Percentiles rank a stretch among this genome's conserved stretches.
These are phyloP conservation scores for Phengaris alcon DNA, from an alignment of 2,888 invertebrate species.

Conservation along the genomic window DNA sequence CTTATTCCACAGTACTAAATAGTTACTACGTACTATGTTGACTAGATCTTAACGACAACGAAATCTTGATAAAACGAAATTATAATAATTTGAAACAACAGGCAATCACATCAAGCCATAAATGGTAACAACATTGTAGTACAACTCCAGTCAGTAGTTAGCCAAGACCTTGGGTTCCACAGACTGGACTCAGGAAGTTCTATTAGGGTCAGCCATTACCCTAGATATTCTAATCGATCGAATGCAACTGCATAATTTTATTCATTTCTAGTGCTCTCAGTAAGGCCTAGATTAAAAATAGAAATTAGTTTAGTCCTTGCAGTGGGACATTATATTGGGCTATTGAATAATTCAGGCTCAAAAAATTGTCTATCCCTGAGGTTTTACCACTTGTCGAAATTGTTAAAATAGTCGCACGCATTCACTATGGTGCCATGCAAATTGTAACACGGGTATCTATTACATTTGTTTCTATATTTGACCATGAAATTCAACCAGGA, in stretches of 20 bases:
- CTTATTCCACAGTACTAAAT: too few relatives aligned
- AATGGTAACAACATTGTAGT: constrained; percentile 4
- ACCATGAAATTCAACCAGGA: neutral
- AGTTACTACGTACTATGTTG: too few relatives aligned
- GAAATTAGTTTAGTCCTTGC: too few relatives aligned
- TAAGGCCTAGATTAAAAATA: neutral
- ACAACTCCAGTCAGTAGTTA: constrained; percentile 25
- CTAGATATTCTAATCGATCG: constrained; percentile 36
- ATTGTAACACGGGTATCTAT: constrained; percentile 1
- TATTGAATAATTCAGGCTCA: too few relatives aligned
- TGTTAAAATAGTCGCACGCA: neutral
- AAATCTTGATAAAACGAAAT: neutral
- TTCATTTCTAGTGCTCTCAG: constrained; percentile 29
- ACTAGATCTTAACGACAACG: too few relatives aligned
- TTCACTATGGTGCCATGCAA: neutral
- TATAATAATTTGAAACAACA: neutral
- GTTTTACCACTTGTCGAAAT: neutral
- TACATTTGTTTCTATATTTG: neutral
- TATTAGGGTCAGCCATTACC: constrained; percentile 47
- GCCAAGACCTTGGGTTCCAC: constrained; percentile 39
- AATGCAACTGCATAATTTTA: constrained; percentile 34
- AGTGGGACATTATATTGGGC: too few relatives aligned
- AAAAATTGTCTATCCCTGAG: too few relatives aligned
- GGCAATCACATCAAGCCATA: constrained; percentile 5
- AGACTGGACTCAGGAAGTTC: constrained; percentile 44